Conservation (phyloP, 2,888 invertebrate genomes). For the Tenthredo mesomela region DNA sequence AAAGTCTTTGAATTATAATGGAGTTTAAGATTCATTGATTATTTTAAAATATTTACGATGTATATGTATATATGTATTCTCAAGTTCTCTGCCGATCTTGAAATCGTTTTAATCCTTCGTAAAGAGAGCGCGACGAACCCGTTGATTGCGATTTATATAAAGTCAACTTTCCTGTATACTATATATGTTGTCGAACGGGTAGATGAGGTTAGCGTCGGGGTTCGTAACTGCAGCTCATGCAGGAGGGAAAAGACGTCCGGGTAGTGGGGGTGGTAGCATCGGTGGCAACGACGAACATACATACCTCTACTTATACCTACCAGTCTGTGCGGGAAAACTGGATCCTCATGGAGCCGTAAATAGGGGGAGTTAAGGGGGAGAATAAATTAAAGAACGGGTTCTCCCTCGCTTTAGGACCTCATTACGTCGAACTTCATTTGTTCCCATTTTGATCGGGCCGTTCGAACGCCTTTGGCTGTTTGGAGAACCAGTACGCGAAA, state of each 20-base stretch:
- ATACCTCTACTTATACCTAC: conserved; percentile 42
- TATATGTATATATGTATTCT: not conserved
- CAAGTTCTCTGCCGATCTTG: not conserved
- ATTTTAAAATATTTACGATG: not conserved
- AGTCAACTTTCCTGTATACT: conserved; percentile 59
- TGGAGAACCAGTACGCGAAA: conserved; percentile 51
- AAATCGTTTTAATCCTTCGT: conserved; percentile 54
- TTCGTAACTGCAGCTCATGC: conserved; percentile 14
- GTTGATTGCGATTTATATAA: conserved; percentile 72
- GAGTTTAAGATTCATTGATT: not conserved
- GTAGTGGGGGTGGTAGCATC: conserved; percentile 28
- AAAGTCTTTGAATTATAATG: conserved; percentile 2
- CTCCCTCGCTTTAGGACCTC: conserved; percentile 70
- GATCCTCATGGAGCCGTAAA: conserved; percentile 57
- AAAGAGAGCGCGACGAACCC: conserved; percentile 53
- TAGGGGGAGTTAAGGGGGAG: conserved; percentile 62
- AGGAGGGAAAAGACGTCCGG: conserved; percentile 26
- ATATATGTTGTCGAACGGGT: not conserved
- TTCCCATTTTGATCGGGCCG: conserved; percentile 72
- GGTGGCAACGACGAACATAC: conserved; percentile 43
- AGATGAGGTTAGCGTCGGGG: conserved; percentile 31
- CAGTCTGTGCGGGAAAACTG: conserved; percentile 58
- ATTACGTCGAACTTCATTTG: conserved; percentile 73
- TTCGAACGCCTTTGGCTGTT: conserved; percentile 54
- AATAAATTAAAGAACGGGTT: conserved; percentile 76